A percentile compares a stretch with the other conserved stretches of the same genome.
phyloP scores from a whole-genome alignment of 2,113 vertebrate genomes.

The Antechinus stuartii region DNA sequence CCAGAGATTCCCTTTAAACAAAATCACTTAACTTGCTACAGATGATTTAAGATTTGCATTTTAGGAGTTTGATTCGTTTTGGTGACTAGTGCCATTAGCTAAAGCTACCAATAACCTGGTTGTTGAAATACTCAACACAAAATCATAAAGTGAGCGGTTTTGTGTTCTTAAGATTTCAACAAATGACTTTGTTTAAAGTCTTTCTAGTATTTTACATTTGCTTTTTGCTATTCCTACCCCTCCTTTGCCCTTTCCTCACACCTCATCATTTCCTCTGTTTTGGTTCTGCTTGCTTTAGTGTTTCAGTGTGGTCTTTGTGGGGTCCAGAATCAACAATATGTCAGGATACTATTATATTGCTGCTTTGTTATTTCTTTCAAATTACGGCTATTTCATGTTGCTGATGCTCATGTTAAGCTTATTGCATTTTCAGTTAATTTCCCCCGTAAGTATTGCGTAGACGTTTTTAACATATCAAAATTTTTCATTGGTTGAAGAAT shows the following conservation, averaged over 20 bases:
- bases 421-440: not conserved
- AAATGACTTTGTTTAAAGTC: not conserved
- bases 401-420: not conserved
- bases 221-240: not conserved
- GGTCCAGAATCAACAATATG: not conserved
- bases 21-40: not conserved
- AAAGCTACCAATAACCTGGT: not conserved
- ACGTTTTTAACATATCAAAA: slow-evolving; percentile 50
- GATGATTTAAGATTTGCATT: too few species aligned
- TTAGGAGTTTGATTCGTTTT: not conserved
- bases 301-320: not conserved
- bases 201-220: not conserved
- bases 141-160: not conserved
- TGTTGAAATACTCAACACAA: not conserved
- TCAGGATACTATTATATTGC: not conserved
- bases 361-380: slow-evolving; percentile 22
- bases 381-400: slow-evolving; percentile 26
- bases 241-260: not conserved
- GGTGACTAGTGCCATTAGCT: not conserved
- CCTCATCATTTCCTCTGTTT: not conserved
- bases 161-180: too few species aligned
- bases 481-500: slow-evolving; percentile 47
- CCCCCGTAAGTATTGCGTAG: not conserved
- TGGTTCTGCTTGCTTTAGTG: not conserved
- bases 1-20: not conserved